These are phyloP conservation scores for Chaenodraco wilsoni DNA, from an alignment of 2,797 vertebrate species.

Conservation along the genomic window DNA sequence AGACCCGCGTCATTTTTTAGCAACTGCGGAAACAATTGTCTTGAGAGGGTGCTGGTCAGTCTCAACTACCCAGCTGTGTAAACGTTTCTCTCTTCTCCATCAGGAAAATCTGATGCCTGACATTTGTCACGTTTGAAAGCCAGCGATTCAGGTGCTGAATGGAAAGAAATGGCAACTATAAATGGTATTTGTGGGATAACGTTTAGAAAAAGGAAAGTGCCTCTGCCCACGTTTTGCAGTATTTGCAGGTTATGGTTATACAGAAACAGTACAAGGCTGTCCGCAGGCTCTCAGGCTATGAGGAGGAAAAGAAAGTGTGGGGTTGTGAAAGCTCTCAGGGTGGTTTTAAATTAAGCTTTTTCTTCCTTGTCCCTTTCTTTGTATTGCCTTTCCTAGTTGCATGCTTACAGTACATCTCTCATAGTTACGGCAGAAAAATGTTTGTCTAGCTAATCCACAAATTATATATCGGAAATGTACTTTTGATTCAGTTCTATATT, in stretches of 20 bases:
- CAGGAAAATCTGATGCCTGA: not conserved
- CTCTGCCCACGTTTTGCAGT: too few species aligned
- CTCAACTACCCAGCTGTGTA: not conserved
- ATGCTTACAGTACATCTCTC: not conserved
- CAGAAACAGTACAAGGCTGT: too few species aligned
- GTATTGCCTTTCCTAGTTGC: not conserved
- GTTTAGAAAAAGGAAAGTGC: too few species aligned
- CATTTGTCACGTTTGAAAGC: not conserved
- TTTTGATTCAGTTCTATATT: too few species aligned
- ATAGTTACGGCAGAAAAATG: not conserved
- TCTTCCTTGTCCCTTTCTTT: conserved; percentile 7
- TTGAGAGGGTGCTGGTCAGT: not conserved
- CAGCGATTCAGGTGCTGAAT: too few species aligned
- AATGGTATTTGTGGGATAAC: too few species aligned
- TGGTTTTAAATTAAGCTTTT: conserved; percentile 15
- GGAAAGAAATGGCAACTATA: too few species aligned
- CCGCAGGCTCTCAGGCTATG: too few species aligned
- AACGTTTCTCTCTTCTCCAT: not conserved
- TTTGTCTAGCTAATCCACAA: too few species aligned
- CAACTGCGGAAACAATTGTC: not conserved
- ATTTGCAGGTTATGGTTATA: too few species aligned
- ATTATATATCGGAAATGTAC: too few species aligned
- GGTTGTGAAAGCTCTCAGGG: conserved; percentile 14
- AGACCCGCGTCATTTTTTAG: not conserved
- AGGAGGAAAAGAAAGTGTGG: too few species aligned